Evolutionary conservation across 2,888 invertebrate species (phyloP), one percentile per base, ranked within the genome.

Genomic region (Parthenolecanium corni): DNA sequence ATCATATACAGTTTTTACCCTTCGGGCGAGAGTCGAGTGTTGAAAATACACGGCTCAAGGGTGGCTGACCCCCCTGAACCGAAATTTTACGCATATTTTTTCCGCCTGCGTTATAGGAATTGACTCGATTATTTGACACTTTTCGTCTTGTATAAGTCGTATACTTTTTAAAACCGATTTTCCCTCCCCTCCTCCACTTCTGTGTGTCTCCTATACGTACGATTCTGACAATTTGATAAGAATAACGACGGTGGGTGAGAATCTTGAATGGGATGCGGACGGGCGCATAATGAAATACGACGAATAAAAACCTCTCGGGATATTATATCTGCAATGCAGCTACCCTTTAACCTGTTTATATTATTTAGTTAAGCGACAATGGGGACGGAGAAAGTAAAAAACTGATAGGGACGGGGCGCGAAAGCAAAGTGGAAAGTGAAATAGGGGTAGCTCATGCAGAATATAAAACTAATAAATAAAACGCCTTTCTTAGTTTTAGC

Each of bases 121-220:
- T 61, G 61, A 61, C 61, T 61, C 61, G 61, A 61, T 61, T 61
- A 61, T 61, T 61, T 61, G 61, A 61, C 61, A 61, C 61, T 61
- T 36, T 38, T 61, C 61, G 49, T 51, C 49, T 49, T 61, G 40
- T 53, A 36, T 46, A 49, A 61, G 61, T 61, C 49, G 61, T 47
- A 58, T n/a, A 31, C 31, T 20, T 57, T 61, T 61, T 61, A 51
- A 61, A 61, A 61, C 49, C 61, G 61, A 61, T 61, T 61, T 61
- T 40, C 36, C 36, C 14, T 25, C 47, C 9, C n/a, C 20, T 14
- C 12, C 21, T 11, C 47, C 21, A 6, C n/a, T n/a, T 16, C 2
- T 44, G n/a, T 20, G 9, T 44, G 9, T n/a, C 14, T 21, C 36
- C 14, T 21, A 11, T 18, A 5, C 18, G 23, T 44, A 20, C 51